These are phyloP conservation scores for Escarpia spicata DNA, from an alignment of 2,888 invertebrate species.

Conservation along the genomic window DNA sequence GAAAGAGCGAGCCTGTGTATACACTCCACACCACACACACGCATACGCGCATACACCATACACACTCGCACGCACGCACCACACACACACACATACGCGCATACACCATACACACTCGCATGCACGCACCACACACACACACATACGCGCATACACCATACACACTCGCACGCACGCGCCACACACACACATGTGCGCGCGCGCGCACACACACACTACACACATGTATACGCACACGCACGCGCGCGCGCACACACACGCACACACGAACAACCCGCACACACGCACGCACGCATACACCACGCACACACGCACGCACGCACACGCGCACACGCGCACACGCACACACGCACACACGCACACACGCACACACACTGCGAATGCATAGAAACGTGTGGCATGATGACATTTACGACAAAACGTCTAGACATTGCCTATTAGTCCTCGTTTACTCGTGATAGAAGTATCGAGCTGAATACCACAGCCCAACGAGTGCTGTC, in stretches of 20 bases:
- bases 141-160: not conserved
- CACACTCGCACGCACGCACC: not conserved
- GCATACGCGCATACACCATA: not conserved
- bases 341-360: not conserved
- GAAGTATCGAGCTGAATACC: not conserved
- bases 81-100: not conserved
- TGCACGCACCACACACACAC: not conserved
- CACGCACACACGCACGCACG: not conserved
- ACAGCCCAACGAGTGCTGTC: not conserved
- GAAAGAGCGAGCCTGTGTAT: not conserved
- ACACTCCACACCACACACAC: not conserved
- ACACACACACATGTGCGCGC: not conserved
- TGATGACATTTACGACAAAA: not conserved
- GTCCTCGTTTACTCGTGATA: not conserved
- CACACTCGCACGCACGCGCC: not conserved
- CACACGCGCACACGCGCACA: not conserved
- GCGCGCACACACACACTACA: not conserved
- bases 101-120: not conserved
- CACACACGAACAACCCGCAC: not conserved
- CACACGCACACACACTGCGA: not conserved
- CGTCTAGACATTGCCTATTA: not conserved
- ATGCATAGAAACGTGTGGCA: not conserved
- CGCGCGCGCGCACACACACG: not conserved
- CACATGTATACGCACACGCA: not conserved
- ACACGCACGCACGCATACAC: not conserved